phyloP scores from a whole-genome alignment of 2,797 vertebrate species.

The Steatocranus sp. region DNA sequence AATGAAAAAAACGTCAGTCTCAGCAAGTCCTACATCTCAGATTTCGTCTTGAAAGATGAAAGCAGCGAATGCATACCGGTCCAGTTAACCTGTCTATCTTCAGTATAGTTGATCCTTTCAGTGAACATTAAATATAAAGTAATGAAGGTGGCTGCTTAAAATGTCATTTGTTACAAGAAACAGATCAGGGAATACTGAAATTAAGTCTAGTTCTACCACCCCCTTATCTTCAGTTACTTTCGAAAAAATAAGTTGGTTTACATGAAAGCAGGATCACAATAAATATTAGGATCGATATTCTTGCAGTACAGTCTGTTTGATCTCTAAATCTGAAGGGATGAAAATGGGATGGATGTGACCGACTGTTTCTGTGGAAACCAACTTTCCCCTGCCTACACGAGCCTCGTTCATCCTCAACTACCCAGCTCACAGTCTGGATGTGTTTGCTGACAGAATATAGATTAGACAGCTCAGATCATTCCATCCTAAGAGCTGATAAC shows the following conservation, averaged over 20 bases:
- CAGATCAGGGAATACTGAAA: rapidly evolving
- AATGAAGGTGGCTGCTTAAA: neutral
- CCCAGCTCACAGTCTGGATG: neutral
- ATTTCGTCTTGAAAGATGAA: neutral
- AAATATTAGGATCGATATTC: neutral
- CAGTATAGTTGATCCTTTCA: neutral
- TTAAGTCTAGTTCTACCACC: neutral
- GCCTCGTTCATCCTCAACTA: neutral
- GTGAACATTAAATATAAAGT: neutral
- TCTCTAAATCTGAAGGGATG: conserved; percentile 36
- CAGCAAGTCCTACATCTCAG: neutral
- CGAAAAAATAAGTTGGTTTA: neutral
- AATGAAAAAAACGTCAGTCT: neutral
- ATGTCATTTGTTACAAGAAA: neutral
- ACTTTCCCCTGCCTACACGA: conserved; percentile 50
- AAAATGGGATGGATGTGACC: conserved; percentile 35
- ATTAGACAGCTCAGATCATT: neutral
- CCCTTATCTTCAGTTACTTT: neutral
- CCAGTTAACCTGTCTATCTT: neutral
- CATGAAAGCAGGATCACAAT: neutral
- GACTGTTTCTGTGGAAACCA: conserved; percentile 77
- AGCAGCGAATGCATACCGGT: neutral
- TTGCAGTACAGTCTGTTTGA: neutral
- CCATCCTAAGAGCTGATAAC: neutral
- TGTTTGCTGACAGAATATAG: conserved; percentile 5